Evolutionary conservation across 2,797 vertebrate species (phyloP), one percentile per base, ranked within the genome.

Genomic region (Amphiprion clarkii): DNA sequence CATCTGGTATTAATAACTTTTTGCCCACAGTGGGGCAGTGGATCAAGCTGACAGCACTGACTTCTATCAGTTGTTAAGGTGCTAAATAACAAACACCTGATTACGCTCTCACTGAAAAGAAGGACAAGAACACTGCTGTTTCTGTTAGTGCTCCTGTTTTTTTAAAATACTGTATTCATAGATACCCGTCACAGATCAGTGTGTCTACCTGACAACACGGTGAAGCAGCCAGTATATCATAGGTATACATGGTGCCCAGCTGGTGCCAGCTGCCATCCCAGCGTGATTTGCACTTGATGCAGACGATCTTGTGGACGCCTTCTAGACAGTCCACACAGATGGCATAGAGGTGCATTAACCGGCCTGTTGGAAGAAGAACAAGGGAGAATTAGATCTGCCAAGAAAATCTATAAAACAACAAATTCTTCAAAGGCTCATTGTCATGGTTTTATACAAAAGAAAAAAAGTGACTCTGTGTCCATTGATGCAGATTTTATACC

Each of bases 201-300:
- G 17, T 51, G 51, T 49, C 14, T 92, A 99, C 98, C 97, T 99
- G 98, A 93, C 98, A 99, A 89, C 98, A 99, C 0, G 98, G 98
- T 23, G 98, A 97, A 51, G 98, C 98, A 44, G 98, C 98, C 94
- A 99, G 94, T 90, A 99, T 99, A 89, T 99, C 98, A 0, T 99
- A 99, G 76, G 98, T 99, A 60, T 99, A 99, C 98, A 99, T 97
- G 64, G 98, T 99, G 90, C 98, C 98, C 94, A 99, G 92, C 79
- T 99, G 98, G 91, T 99, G 98, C 98, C 98, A 99, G 95, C 98
- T 99, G 83, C 98, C 98, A 48, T 99, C 98, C 98, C 98, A 99
- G 53, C 97, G 96, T 0, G 98, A 99, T 92, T 99, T 99, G 94
- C 98, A 99, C 90, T 99, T 99, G 93, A 99, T 99, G 95, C 98